These are phyloP conservation scores for Fragum fragum DNA, from an alignment of 2,888 invertebrate species.

Conservation along the genomic window DNA sequence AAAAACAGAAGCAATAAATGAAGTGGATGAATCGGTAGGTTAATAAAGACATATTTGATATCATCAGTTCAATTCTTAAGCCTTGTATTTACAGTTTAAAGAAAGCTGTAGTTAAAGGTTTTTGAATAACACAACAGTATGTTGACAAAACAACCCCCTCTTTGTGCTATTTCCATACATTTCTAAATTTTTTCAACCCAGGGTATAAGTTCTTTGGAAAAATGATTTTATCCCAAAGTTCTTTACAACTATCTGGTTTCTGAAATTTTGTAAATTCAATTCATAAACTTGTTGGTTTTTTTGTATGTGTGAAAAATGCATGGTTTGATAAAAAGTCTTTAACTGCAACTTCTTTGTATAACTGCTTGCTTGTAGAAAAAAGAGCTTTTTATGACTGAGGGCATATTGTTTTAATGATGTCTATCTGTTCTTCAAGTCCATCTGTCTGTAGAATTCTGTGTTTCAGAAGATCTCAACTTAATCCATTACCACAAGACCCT, in stretches of 20 bases:
- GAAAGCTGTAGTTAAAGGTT: too few relatives aligned
- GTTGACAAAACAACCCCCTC: neutral
- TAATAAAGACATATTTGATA: neutral
- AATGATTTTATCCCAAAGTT: too few relatives aligned
- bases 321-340: too few relatives aligned
- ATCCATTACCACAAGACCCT: neutral
- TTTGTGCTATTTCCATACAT: neutral
- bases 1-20: constrained; percentile 13
- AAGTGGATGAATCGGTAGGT: constrained; percentile 51
- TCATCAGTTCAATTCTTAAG: too few relatives aligned
- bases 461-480: neutral
- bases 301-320: too few relatives aligned
- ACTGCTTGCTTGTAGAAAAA: neutral
- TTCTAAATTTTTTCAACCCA: neutral
- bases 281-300: too few relatives aligned
- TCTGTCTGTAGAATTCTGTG: neutral
- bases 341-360: too few relatives aligned
- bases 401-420: neutral
- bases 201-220: too few relatives aligned
- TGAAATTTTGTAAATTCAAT: too few relatives aligned
- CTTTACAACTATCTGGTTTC: too few relatives aligned
- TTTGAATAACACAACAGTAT: too few relatives aligned
- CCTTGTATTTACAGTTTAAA: neutral
- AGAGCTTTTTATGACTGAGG: neutral
- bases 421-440: neutral